Evolutionary conservation across 2,113 vertebrate species (phyloP), one percentile per base, ranked within the genome.

Genomic region (Eolophus roseicapilla): DNA sequence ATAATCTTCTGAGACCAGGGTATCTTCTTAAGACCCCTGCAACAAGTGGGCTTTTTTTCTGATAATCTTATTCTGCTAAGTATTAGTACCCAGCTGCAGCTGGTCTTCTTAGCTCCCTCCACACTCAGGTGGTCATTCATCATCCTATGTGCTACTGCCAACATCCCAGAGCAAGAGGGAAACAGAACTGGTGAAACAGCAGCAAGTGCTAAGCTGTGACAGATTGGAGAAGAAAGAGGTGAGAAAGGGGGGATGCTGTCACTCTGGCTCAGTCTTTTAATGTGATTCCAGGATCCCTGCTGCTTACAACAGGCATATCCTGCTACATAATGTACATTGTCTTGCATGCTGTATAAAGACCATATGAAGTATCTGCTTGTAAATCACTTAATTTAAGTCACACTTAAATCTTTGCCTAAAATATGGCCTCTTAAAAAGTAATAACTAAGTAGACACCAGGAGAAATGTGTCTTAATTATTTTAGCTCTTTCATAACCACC

Each of bases 391-490:
- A 49, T 25, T 25, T 17, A 35, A 84, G 13, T 77, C 53, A 49
- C 60, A 43, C 59, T 87, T 90, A 82, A 94, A 92, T 76, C 86
- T 92, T 91, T 91, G 74, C n/a, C 44, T 90, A 91, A 95, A 97
- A 95, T 95, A 92, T 16, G 7, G 35, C 67, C 79, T 91, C 84
- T 95, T 96, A 93, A 92, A 95, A 93, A 69, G 13, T 91, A 92
- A 93, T 91, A 96, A 96, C 88, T 1, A 3, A 90, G 88, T 28
- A 95, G 81, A 92, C 63, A 96, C 60, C 12, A 77, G 80, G 82
- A 95, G 84, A 97, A 97, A 95, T 70, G 84, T 79, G 69, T 96
- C 92, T 92, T 88, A 93, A 96, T 96, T 97, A 95, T 97, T 97
- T 97, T 94, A 97, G 93, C 82, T 95, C 88, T 90, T 95, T 95